Evolutionary conservation across 2,888 invertebrate species (phyloP), one percentile per base, ranked within the genome.

Genomic region (Sycophila texana): DNA sequence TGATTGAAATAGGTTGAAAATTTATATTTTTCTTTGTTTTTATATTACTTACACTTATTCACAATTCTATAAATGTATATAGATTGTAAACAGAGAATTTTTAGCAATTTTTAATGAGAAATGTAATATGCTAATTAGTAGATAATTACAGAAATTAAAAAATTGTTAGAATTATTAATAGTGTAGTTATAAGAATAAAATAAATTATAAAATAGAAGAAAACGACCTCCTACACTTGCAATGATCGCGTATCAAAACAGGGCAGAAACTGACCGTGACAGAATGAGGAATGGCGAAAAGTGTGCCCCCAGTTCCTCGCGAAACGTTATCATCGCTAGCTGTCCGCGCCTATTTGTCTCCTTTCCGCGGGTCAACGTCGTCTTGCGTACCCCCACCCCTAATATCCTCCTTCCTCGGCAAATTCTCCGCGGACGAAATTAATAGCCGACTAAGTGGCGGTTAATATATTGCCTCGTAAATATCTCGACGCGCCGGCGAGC

Each of bases 381-480:
- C 51, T 20, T 7, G 14, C 68, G 53, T n/a, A 74, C 82, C 83
- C 84, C 83, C 81, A 82, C 83, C 83, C 81, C 82, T 84, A 84
- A 84, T 84, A 84, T 84, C 83, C 83, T 83, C 82, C 77, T 78
- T 75, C 58, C 90, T 88, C 89, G 87, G 88, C 89, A 87, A 4
- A 89, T 89, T 89, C 81, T 87, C 87, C 87, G 53, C 18, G 20
- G 13, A 39, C 66, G 86, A 89, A 90, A 90, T 90, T 90, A 90
- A 90, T 90, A 90, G 89, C 88, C 84, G 87, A 85, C 89, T 90
- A 90, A 90, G 89, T 90, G 90, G 87, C 88, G 89, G 89, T 89
- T 90, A 90, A 90, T 90, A 89, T 90, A 90, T 90, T 89, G 88
- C 90, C 89, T 89, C 90, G 89, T 90, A 90, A 90, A 90, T 90